These are phyloP conservation scores for Distichodus sexfasciatus DNA, from an alignment of 2,797 vertebrate species.

Conservation along the genomic window DNA sequence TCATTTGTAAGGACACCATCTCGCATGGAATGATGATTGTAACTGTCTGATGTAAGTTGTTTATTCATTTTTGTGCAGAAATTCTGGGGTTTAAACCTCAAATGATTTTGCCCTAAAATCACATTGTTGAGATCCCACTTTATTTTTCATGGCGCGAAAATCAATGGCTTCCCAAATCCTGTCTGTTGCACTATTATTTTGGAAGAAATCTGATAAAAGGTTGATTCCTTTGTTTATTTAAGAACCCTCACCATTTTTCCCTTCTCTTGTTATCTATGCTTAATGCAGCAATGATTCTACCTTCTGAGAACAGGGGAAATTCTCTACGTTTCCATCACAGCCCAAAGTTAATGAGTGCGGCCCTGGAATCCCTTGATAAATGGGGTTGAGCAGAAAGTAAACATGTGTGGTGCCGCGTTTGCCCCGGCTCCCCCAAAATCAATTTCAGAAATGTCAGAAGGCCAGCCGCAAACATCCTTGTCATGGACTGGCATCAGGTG, in stretches of 20 bases:
- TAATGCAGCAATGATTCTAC: background rate
- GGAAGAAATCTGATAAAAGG: background rate
- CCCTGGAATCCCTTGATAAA: constrained; percentile 60
- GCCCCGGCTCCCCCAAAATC: constrained; percentile 47
- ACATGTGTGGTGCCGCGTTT: constrained; percentile 61
- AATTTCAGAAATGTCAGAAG: constrained; percentile 50
- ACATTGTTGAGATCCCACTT: background rate
- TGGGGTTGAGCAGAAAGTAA: constrained; percentile 58
- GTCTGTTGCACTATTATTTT: background rate
- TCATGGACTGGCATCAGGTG: constrained; percentile 9
- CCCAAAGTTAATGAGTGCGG: constrained; percentile 66
- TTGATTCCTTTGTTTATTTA: background rate
- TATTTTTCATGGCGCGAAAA: constrained; percentile 14
- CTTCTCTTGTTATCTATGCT: background rate
- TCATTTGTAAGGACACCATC: background rate
- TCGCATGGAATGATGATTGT: background rate
- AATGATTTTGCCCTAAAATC: too few species aligned
- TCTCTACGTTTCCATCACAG: constrained; percentile 43
- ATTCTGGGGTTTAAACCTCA: background rate
- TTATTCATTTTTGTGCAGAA: background rate
- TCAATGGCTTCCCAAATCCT: constrained; percentile 1
- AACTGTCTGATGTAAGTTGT: background rate
- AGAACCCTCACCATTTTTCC: constrained; percentile 10
- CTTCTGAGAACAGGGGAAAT: constrained; percentile 20
- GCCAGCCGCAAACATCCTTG: constrained; percentile 21